Conservation (phyloP, 2,888 invertebrate genomes). For the Rhagium mordax region DNA sequence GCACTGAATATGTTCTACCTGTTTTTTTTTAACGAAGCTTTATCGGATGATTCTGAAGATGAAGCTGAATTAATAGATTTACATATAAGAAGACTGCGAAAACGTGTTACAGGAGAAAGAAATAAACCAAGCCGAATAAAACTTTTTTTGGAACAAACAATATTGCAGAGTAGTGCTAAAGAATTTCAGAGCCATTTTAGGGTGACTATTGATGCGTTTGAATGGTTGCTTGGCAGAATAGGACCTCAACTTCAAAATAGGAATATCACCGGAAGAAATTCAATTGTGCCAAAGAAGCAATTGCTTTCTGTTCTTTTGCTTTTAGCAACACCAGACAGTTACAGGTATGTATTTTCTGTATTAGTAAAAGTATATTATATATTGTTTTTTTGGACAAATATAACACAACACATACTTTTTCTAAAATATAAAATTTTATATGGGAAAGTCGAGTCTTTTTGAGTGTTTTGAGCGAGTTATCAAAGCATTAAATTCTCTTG, state of each 20-base stretch:
- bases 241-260: neutral
- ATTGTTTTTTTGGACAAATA: no score
- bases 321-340: slow-evolving; percentile 40
- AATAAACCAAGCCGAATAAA: neutral
- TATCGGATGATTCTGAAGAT: neutral
- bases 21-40: no score
- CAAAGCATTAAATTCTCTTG: slow-evolving; percentile 12
- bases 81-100: no score
- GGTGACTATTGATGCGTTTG: slow-evolving; percentile 28
- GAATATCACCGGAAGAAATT: neutral
- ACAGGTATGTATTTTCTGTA: slow-evolving; percentile 31
- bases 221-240: neutral
- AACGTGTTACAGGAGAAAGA: neutral
- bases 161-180: neutral
- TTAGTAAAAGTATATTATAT: no score
- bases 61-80: neutral
- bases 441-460: slow-evolving; percentile 37
- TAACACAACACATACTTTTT: no score
- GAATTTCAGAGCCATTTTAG: slow-evolving; percentile 34
- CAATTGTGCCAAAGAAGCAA: slow-evolving; percentile 23
- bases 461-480: slow-evolving; percentile 37
- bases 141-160: neutral
- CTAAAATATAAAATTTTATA: neutral
- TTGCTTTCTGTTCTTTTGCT: slow-evolving; percentile 38
- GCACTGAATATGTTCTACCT: no score